Conservation (phyloP, 2,113 vertebrate species). For the mouse (Mus musculus) region GRCm39 chr5:55270501-55271000, state of each 20-base stretch:
- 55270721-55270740: background rate
- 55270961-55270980: too few relatives aligned
- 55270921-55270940: too few relatives aligned
- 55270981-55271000: too few relatives aligned
- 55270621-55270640: background rate
- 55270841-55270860: background rate
- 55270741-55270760: background rate
- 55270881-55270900: background rate
- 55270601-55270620: background rate
- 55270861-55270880: background rate
- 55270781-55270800: background rate
- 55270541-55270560: background rate
- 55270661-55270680: background rate
- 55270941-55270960: too few relatives aligned
- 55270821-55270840: background rate
- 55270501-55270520: background rate
- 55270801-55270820: background rate
- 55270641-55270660: background rate
- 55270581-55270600: background rate
- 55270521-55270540: background rate
- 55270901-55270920: too few relatives aligned
- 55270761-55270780: background rate
- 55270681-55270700: rapidly evolving
- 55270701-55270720: background rate
- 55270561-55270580: background rate